Evolutionary conservation across 2,113 vertebrate species (phyloP).

Genomic region (Thermophis baileyi): DNA sequence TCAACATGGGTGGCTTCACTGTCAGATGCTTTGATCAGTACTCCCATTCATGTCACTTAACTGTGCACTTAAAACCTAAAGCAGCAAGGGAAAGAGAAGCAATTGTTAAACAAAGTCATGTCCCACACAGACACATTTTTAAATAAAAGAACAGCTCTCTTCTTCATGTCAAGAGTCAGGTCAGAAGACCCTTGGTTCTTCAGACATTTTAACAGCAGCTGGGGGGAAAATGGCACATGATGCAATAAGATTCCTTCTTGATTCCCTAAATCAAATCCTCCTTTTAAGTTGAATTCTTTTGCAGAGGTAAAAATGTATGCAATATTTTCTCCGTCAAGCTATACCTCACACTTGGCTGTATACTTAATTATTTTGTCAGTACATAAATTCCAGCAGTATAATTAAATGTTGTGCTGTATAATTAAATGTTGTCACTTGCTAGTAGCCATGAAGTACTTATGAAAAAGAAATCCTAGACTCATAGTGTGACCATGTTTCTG

Average conservation of each 20-base stretch:
- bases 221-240: conserved; percentile 6
- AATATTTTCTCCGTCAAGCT: neutral
- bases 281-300: neutral
- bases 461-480: too few relatives aligned
- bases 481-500: neutral
- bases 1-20: conserved; percentile 31
- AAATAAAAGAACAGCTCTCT: conserved; percentile 27
- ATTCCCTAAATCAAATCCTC: conserved; percentile 43
- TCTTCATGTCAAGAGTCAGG: neutral
- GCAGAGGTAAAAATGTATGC: conserved; percentile 7
- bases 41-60: neutral
- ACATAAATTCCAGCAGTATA: neutral
- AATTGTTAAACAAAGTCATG: neutral
- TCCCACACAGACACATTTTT: neutral
- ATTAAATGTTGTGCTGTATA: neutral
- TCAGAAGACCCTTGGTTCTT: conserved; percentile 10
- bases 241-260: neutral
- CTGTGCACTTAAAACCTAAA: neutral
- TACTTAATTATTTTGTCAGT: rapidly evolving
- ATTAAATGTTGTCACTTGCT: neutral
- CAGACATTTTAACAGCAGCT: conserved; percentile 25
- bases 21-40: neutral
- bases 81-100: conserved; percentile 8
- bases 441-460: neutral
- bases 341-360: rapidly evolving